phyloP scores from a whole-genome alignment of 2,888 invertebrate species.

The Heliconius ismenius region DNA sequence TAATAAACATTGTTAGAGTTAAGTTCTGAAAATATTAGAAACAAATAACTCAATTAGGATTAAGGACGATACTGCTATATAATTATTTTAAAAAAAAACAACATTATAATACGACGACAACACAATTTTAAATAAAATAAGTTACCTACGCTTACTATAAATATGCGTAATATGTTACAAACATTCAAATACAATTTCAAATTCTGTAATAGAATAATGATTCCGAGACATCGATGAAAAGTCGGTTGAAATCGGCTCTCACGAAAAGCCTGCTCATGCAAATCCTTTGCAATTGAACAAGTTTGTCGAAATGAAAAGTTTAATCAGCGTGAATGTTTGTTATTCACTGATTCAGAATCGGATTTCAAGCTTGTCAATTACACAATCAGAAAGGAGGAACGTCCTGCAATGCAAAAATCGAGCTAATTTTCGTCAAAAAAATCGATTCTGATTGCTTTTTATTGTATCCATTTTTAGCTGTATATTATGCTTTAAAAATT shows the following conservation, averaged over 20 bases:
- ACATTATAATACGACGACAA: too few species aligned
- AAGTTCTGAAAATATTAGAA: too few species aligned
- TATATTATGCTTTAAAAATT: constrained; percentile 27
- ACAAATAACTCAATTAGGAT: too few species aligned
- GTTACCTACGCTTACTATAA: too few species aligned
- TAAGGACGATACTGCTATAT: too few species aligned
- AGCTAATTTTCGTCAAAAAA: constrained; percentile 33
- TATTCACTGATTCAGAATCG: constrained; percentile 39
- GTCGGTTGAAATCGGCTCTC: constrained; percentile 32
- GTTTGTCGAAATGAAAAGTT: constrained; percentile 42
- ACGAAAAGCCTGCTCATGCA: constrained; percentile 34
- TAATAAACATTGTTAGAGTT: too few species aligned
- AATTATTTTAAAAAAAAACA: too few species aligned
- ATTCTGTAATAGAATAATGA: neutral
- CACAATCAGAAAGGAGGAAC: constrained; percentile 39
- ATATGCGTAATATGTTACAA: neutral
- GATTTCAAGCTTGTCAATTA: constrained; percentile 42
- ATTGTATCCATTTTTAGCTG: constrained; percentile 5
- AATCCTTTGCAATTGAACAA: constrained; percentile 39
- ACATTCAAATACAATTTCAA: neutral
- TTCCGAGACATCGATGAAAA: constrained; percentile 27
- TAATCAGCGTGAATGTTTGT: constrained; percentile 44
- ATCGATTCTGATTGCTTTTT: constrained; percentile 22
- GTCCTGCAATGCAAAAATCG: constrained; percentile 32
- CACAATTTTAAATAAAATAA: too few species aligned